Percentiles rank a stretch among this genome's conserved stretches.
phyloP scores from a whole-genome alignment of 2,113 vertebrate genomes.

The Orcinus orca region DNA sequence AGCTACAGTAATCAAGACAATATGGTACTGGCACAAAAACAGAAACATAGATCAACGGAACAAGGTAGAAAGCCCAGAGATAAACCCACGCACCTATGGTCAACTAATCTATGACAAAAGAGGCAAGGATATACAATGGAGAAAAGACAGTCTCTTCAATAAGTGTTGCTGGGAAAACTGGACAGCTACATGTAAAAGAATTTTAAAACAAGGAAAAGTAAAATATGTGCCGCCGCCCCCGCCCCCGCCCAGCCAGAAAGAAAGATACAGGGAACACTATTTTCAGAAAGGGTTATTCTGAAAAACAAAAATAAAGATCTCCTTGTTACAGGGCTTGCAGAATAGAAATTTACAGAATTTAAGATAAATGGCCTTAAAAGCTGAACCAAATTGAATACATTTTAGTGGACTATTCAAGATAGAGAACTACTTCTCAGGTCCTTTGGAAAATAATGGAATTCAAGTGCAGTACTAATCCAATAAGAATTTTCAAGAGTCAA shows the following conservation, averaged over 20 bases:
- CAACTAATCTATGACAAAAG: no score
- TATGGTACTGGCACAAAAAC: no score
- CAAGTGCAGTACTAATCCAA: constrained; percentile 20
- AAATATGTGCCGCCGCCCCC: not conserved
- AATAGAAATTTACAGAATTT: constrained; percentile 27
- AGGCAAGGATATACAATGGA: no score
- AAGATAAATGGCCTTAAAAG: constrained; percentile 37
- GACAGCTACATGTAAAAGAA: no score
- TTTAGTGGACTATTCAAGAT: not conserved
- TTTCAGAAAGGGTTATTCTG: not conserved
- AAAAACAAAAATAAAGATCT: not conserved
- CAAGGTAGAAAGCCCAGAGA: no score
- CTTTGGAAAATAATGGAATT: constrained; percentile 42
- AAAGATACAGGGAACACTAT: not conserved
- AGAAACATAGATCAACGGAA: no score
- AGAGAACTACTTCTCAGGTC: not conserved
- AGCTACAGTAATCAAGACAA: no score
- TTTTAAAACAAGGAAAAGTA: not conserved
- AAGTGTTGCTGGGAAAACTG: no score
- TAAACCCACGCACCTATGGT: no score
- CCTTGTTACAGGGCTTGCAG: not conserved
- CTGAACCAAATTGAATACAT: constrained; percentile 21
- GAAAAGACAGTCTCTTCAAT: no score
- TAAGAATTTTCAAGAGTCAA: constrained; percentile 51
- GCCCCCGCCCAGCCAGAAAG: not conserved